Evolutionary conservation across 2,113 vertebrate species (phyloP), one percentile per base, ranked within the genome.

Genomic region (Brachyhypopomus gauderio): DNA sequence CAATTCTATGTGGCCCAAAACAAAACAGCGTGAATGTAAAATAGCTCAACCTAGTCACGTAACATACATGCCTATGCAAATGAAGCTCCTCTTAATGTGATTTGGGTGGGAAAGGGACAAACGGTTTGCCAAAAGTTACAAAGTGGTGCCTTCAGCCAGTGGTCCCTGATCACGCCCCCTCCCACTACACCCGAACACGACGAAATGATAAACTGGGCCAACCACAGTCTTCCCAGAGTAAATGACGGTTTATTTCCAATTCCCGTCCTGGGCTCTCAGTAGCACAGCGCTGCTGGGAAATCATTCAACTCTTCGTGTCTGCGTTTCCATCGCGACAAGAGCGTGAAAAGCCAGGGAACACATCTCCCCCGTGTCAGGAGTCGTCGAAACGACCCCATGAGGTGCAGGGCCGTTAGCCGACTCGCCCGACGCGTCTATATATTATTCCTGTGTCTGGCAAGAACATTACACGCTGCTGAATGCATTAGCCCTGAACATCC

Each of bases 271-370:
- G 74, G 72, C 30, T 67, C 70, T 55, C 22, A 58, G 77, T 72
- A 77, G 75, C 75, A 70, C 69, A 72, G 75, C n/a, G 60, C 11
- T 48, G 66, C 81, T 84, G 87, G 73, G 82, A 86, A 88, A 88
- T 64, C 77, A 80, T 48, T 86, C 81, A 77, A 45, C 60, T 19
- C 30, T 83, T 48, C 45, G 55, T 22, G 56, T 71, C 66, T 62
- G 56, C 27, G 22, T 73, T 77, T 85, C 36, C 55, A 72, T 55
- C 66, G 56, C 59, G 41, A 70, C 22, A 56, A 60, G 64, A 36
- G 60, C 34, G 66, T 55, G 48, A 64, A 70, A 79, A 84, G 48
- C 58, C 34, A 77, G 64, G 67, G 67, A n/a, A 56, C 22, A 75
- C 27, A 22, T 72, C 23, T 80, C 75, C 58, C 83, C 77, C 20